Base-by-base conservation (phyloP, 2,797 vertebrate genomes). In the Microctenopoma lineatum region DNA sequence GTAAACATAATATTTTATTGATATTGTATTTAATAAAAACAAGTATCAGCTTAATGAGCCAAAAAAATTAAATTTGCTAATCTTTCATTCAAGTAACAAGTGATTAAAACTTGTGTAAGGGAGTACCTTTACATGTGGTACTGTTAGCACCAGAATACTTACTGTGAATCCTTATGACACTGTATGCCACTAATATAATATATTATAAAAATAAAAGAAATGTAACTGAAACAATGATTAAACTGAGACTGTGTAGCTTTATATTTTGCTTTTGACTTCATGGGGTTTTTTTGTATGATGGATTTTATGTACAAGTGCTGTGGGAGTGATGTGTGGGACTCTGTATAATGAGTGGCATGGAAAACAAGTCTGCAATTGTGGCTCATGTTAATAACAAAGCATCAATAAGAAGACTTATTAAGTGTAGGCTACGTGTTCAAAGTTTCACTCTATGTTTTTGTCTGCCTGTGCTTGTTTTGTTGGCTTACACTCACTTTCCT, bases 321-420 rank as follows among this genome's bases (percentile, higher is more conserved):
- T 89, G 63, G 84, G 84, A 71, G 83, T 59, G 42, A 46, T 61
- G 71, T 69, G 86, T 86, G 76, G 87, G 81, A 68, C 45, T 69
- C 10, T 57, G 79, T 57, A 69, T 57, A 72, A 68, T 67, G 54
- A 41, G 45, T 32, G 18, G 16, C 47, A 51, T 1, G 54, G 70
- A 82, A 83, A 80, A 84, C 84, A 85, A 72, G 58, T 68, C 64
- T 69, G 44, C 70, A 39, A 50, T 68, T 88, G 86, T 76, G 74
- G 66, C 73, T 66, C 56, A 55, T 70, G 58, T 77, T 75, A 80
- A 80, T 77, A 73, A 62, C 21, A 21, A 41, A n/a, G 78, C 61
- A 70, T 59, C 47, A 68, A 75, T 79, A 66, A 68, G 72, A 74
- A 52, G 16, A 73, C 59, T 56, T n/a, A 59, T 74, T 71, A 70